Evolutionary conservation across 2,113 vertebrate species (phyloP).

Genomic region (Genyomyrus donnyi): DNA sequence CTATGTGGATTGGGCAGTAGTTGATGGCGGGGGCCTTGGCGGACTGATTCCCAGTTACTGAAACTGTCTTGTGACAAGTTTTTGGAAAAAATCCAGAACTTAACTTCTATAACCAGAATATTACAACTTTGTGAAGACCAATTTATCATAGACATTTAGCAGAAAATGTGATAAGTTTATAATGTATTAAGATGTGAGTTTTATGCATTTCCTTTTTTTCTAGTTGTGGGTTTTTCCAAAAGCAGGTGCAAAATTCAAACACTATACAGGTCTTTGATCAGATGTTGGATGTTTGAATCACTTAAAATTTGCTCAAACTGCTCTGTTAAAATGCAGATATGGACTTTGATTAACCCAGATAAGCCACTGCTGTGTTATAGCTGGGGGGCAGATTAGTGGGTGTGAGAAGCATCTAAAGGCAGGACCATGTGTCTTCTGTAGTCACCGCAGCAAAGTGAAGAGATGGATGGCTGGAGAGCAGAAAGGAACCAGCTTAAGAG

Average conservation of each 20-base stretch:
- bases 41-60: background rate
- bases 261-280: background rate
- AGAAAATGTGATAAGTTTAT: background rate
- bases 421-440: background rate
- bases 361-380: background rate
- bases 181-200: background rate
- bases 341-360: background rate
- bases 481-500: conserved; percentile 39
- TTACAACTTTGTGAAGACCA: background rate
- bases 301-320: background rate
- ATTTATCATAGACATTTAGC: background rate
- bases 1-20: background rate
- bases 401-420: background rate
- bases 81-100: background rate
- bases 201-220: background rate
- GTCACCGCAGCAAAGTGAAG: background rate
- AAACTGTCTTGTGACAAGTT: background rate
- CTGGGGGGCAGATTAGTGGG: background rate
- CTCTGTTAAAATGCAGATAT: background rate
- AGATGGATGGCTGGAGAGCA: background rate
- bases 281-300: background rate
- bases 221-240: background rate
- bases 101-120: background rate
- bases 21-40: background rate
- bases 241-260: background rate